Conservation (phyloP, 2,888 invertebrate species). For the Nemoura dubitans region DNA sequence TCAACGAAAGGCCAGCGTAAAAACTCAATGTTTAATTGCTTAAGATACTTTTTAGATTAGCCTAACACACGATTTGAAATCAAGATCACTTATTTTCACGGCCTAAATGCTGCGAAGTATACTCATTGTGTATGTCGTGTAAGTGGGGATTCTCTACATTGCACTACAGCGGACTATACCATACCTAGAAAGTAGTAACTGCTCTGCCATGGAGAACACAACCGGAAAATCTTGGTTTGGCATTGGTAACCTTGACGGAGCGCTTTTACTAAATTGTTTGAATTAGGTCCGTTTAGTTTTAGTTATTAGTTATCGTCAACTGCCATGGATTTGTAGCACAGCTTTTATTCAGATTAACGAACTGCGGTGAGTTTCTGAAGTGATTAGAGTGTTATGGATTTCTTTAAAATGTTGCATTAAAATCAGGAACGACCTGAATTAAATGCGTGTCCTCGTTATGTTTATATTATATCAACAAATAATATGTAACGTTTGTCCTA, state of each 20-base stretch:
- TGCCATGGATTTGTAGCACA: background rate
- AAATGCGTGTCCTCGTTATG: no score
- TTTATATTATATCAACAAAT: no score
- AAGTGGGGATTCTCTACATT: no score
- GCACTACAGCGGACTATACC: no score
- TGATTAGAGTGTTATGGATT: no score
- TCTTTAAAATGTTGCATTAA: no score
- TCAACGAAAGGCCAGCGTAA: background rate
- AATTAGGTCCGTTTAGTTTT: background rate
- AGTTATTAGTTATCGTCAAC: background rate
- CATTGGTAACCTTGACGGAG: background rate
- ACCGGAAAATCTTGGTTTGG: background rate
- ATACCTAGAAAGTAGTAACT: background rate
- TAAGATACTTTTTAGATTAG: background rate
- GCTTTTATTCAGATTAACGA: no score
- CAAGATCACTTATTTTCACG: background rate
- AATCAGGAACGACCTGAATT: no score
- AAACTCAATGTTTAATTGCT: background rate
- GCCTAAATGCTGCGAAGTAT: background rate
- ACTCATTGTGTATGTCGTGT: no score
- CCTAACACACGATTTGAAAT: background rate
- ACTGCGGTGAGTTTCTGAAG: no score
- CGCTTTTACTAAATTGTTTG: background rate
- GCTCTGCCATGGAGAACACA: background rate
- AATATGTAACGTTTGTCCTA: no score